Base-by-base conservation (phyloP, 2,888 invertebrate genomes). In the Brachycybe producta region DNA sequence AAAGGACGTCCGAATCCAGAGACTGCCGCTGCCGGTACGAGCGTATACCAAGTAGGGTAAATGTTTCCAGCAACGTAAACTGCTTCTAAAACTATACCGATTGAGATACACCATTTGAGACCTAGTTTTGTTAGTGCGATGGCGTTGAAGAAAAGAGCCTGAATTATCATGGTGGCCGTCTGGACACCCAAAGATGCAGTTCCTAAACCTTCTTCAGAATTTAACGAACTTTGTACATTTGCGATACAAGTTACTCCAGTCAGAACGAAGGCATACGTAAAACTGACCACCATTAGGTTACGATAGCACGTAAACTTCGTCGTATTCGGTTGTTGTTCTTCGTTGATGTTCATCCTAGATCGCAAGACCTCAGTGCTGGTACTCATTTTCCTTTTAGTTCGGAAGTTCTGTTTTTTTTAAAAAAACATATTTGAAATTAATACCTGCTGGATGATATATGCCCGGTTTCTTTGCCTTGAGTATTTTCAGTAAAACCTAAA, bases 11-110 rank as follows among this genome's bases (percentile, higher is more conserved):
- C 91, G 49, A 94, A 71, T 56, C 97, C 95, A 30, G 91, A 78
- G 17, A 95, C 74, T 23, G 94, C 81, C 21, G 94, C 91, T 30
- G 91, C 85, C 1, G 90, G 90, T 47, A 88, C 84, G 51, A 90
- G 73, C n/a, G 92, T 91, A 65, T 83, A 88, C 51, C 59, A 62
- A 57, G 75, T 77, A 2, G 95, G 92, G 63, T 86, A 84, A 64
- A 95, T 86, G 70, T 97, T 95, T 32, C 90, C 82, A 39, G 80
- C 87, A 64, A 97, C 91, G 71, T 94, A 97, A 2, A 90, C 82
- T 28, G 85, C 84, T 69, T 95, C 95, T 65, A 91, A 85, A 60
- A 87, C 68, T 82, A 95, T 85, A 49, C 91, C 86, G 53, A 85
- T 66, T 60, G 90, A 86, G 48, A 97, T 75, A 13, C 95, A 92